A percentile compares a stretch with the other conserved stretches of the same genome.
Evolutionary conservation across 2,888 invertebrate species (phyloP).

Genomic region (Hartigia nigra): DNA sequence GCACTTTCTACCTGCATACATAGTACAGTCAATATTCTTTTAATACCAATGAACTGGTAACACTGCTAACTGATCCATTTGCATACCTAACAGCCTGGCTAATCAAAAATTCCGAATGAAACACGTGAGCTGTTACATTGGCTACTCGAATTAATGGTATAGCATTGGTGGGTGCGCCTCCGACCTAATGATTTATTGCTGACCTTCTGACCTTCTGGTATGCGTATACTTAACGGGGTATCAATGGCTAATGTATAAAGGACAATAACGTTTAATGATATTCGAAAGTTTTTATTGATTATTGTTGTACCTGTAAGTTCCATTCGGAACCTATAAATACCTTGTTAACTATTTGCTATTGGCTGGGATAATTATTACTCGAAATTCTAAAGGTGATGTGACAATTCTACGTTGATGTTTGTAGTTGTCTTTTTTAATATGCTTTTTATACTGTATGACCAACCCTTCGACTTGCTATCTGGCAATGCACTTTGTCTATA

Average conservation of each 20-base stretch:
- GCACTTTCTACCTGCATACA: neutral
- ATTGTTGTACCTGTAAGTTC: neutral
- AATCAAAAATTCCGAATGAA: neutral
- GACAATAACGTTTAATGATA: neutral
- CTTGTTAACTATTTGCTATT: neutral
- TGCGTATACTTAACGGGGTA: neutral
- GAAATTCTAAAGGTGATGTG: neutral
- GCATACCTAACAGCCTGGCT: neutral
- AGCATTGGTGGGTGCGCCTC: neutral
- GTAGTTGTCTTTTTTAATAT: neutral
- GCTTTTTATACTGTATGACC: neutral
- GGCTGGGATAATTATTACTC: neutral
- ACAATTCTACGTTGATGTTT: neutral
- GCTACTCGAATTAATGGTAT: neutral
- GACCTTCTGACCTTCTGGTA: neutral
- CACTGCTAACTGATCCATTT: neutral
- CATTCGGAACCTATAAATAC: neutral
- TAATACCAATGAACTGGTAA: neutral
- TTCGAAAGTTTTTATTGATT: neutral
- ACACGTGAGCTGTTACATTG: neutral
- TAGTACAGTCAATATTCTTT: neutral
- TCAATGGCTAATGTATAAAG: neutral
- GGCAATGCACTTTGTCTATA: neutral
- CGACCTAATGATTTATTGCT: neutral
- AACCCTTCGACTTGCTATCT: neutral